Conservation (phyloP, 1,140 invertebrate species). For the Ptiloglossa arizonensis region DNA sequence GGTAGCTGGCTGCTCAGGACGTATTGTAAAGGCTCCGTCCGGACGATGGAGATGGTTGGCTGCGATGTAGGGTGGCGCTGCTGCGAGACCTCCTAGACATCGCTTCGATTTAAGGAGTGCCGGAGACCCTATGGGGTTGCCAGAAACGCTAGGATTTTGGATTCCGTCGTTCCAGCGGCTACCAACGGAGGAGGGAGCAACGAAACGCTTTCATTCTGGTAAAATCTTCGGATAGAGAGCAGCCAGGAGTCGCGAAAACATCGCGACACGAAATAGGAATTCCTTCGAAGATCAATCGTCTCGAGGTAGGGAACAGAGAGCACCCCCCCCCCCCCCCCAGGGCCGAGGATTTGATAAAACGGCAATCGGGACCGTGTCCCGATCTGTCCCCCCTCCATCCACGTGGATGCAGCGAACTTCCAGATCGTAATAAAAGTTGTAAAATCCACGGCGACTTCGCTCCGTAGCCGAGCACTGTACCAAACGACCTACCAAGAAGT, state of each 20-base stretch:
- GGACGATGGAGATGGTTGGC: conserved; percentile 54
- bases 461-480: neutral
- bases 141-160: conserved; percentile 63
- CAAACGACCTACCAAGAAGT: neutral
- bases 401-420: neutral
- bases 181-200: conserved; percentile 23
- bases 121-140: conserved; percentile 42
- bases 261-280: conserved; percentile 41
- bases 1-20: conserved; percentile 77
- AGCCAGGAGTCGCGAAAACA: conserved; percentile 35
- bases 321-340: neutral
- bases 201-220: conserved; percentile 51
- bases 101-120: conserved; percentile 71
- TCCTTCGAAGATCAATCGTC: conserved; percentile 26
- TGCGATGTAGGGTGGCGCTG: conserved; percentile 46
- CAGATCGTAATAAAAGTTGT: neutral
- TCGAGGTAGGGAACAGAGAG: neutral
- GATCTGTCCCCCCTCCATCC: neutral
- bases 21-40: conserved; percentile 78
- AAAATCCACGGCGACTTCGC: neutral
- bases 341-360: neutral
- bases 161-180: conserved; percentile 53
- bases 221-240: conserved; percentile 34
- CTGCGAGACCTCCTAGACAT: conserved; percentile 64
- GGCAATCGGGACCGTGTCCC: neutral